Evolutionary conservation across 2,113 vertebrate species (phyloP).

Genomic region (Vidua chalybeata): DNA sequence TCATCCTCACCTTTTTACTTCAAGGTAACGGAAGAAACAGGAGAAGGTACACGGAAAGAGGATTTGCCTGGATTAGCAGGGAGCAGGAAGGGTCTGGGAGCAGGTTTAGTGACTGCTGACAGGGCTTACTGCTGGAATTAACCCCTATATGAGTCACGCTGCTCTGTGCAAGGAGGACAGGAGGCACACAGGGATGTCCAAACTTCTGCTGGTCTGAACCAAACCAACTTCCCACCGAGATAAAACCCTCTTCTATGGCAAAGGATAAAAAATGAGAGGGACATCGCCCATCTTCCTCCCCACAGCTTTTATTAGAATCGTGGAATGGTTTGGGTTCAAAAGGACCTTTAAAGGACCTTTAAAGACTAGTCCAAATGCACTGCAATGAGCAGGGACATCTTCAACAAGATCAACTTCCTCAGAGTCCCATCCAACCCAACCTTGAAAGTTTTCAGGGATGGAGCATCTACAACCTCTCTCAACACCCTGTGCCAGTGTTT

Average conservation of each 20-base stretch:
- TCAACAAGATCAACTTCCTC: not conserved
- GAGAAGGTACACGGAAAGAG: not conserved
- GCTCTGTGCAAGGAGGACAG: accelerated
- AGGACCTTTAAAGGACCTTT: not conserved
- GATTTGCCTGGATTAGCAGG: slow-evolving; percentile 38
- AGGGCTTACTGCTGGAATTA: not conserved
- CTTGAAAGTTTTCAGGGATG: not conserved
- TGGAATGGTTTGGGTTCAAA: not conserved
- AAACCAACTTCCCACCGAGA: not conserved
- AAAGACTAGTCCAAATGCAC: not conserved
- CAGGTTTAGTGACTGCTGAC: slow-evolving; percentile 8
- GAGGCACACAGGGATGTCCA: not conserved
- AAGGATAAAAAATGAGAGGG: not conserved
- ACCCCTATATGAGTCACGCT: not conserved
- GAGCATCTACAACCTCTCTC: not conserved
- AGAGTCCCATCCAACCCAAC: not conserved
- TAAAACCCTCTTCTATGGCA: not conserved
- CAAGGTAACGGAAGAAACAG: not conserved
- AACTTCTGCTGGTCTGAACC: not conserved
- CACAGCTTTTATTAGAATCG: not conserved
- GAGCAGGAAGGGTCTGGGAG: not conserved
- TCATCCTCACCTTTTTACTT: not conserved
- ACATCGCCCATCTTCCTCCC: not conserved
- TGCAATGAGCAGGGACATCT: not conserved
- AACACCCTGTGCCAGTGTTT: not conserved